These are phyloP conservation scores for Poeciliopsis turrubarensis DNA, from an alignment of 2,113 vertebrate species.

Conservation along the genomic window DNA sequence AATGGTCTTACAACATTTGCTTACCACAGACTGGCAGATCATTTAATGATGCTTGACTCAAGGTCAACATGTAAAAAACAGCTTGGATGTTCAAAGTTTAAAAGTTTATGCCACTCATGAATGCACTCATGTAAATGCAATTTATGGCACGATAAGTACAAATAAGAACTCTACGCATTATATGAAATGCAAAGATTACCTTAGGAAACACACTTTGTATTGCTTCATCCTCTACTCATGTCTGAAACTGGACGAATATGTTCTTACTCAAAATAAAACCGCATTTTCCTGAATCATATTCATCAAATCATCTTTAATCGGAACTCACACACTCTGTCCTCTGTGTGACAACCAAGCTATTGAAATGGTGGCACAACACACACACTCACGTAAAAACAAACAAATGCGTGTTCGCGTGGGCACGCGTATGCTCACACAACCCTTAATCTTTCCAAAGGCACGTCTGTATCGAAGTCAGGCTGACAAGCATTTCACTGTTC, in stretches of 20 bases:
- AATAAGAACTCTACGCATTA: constrained; percentile 2
- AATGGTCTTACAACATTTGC: too few relatives aligned
- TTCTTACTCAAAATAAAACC: constrained; percentile 12
- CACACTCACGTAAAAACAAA: constrained; percentile 30
- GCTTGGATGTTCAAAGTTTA: too few relatives aligned
- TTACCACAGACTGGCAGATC: too few relatives aligned
- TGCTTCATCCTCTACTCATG: not conserved
- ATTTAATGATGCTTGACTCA: too few relatives aligned
- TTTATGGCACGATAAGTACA: not conserved
- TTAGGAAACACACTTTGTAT: not conserved
- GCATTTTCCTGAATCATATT: constrained; percentile 40
- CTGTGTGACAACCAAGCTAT: constrained; percentile 72
- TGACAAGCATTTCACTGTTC: constrained; percentile 80
- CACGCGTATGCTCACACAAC: constrained; percentile 23
- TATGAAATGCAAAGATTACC: not conserved
- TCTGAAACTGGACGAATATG: not conserved
- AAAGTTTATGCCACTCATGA: not conserved
- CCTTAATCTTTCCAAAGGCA: constrained; percentile 74
- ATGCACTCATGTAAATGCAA: not conserved
- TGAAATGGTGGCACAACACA: constrained; percentile 66
- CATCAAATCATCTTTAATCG: constrained; percentile 55
- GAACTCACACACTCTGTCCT: constrained; percentile 42
- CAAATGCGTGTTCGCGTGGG: constrained; percentile 16
- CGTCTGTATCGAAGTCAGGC: constrained; percentile 72
- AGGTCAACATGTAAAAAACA: too few relatives aligned